A percentile compares a stretch with the other conserved stretches of the same genome.
These are phyloP conservation scores for Oryzias javanicus DNA, from an alignment of 2,113 vertebrate species.

Conservation along the genomic window DNA sequence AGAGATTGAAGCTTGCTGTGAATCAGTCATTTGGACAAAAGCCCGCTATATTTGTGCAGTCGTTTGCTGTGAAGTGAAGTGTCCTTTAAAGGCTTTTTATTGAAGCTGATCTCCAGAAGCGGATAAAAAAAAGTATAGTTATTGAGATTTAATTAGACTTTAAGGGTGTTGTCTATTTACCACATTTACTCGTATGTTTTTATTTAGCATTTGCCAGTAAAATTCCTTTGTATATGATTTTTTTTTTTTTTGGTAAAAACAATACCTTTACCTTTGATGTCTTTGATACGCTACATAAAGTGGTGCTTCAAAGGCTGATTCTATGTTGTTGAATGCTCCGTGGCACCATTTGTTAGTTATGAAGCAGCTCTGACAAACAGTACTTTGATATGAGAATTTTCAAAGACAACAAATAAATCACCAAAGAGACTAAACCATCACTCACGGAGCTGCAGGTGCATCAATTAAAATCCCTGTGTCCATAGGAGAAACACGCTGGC, in stretches of 20 bases:
- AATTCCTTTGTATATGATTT: background rate
- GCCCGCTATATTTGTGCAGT: conserved; percentile 18
- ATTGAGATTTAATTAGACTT: background rate
- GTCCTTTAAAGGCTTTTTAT: conserved; percentile 33
- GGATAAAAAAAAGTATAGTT: background rate
- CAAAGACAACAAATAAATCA: conserved; percentile 32
- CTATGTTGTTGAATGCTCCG: conserved; percentile 26
- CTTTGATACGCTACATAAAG: conserved; percentile 36
- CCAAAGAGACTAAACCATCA: conserved; percentile 8
- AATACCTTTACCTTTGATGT: conserved; percentile 36
- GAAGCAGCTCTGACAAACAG: conserved; percentile 23
- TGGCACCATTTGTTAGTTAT: conserved; percentile 19
- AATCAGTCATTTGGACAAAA: conserved; percentile 34
- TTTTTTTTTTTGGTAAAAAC: background rate
- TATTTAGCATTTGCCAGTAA: background rate
- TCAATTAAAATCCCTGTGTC: conserved; percentile 15
- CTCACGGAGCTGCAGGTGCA: conserved; percentile 29
- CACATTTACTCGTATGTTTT: background rate
- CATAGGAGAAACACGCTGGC: too few relatives aligned
- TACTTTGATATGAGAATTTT: conserved; percentile 46
- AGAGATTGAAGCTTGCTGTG: conserved; percentile 39
- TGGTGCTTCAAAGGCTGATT: conserved; percentile 18
- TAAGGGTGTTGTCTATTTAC: background rate
- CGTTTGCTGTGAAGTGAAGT: conserved; percentile 14
- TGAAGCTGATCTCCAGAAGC: conserved; percentile 15